These are phyloP conservation scores for Pogonophryne albipinna DNA, from an alignment of 2,797 vertebrate genomes.

Conservation along the genomic window DNA sequence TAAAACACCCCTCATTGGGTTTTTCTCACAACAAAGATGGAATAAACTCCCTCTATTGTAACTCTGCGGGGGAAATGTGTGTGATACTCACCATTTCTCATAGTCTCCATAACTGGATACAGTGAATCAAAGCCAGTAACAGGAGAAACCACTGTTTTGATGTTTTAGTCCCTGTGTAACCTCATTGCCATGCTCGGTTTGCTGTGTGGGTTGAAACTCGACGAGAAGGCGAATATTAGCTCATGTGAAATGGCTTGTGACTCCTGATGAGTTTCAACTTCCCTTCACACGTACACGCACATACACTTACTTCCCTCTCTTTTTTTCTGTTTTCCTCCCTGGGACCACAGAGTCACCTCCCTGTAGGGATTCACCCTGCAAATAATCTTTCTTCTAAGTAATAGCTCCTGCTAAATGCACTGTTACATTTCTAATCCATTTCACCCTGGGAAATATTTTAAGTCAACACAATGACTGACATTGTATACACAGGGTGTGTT, in stretches of 20 bases:
- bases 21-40: conserved; percentile 63
- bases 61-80: conserved; percentile 49
- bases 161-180: conserved; percentile 65
- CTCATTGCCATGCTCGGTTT: conserved; percentile 64
- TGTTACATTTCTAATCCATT: conserved; percentile 72
- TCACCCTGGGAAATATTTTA: conserved; percentile 80
- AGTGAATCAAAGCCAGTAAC: conserved; percentile 61
- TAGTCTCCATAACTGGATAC: conserved; percentile 47
- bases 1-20: conserved; percentile 63
- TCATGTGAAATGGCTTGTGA: conserved; percentile 63
- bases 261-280: conserved; percentile 63
- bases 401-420: conserved; percentile 68
- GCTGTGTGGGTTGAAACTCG: conserved; percentile 64
- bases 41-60: conserved; percentile 37
- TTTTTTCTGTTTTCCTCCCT: conserved; percentile 52
- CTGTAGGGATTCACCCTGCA: conserved; percentile 61
- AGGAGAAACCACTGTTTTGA: conserved; percentile 64
- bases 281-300: neutral
- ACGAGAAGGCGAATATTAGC: conserved; percentile 62
- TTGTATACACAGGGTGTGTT: conserved; percentile 73
- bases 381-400: conserved; percentile 69
- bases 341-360: conserved; percentile 68
- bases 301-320: conserved; percentile 25
- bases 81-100: conserved; percentile 64
- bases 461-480: conserved; percentile 78